Conservation (phyloP, 2,797 vertebrate species). For the Trematocara caparti region DNA sequence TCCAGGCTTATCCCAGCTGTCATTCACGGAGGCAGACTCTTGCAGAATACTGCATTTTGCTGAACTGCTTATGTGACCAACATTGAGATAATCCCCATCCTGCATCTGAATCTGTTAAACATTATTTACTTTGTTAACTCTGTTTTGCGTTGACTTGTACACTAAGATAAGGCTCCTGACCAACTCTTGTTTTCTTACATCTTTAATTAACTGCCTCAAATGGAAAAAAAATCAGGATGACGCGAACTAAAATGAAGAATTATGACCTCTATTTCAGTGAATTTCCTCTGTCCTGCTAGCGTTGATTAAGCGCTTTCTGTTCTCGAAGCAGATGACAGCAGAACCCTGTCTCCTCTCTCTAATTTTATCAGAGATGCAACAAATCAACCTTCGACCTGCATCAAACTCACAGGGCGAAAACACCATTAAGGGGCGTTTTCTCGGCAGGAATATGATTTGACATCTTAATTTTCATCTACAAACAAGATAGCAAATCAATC, state of each 20-base stretch:
- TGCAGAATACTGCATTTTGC: conserved; percentile 39
- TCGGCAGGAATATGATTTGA: conserved; percentile 77
- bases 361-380: conserved; percentile 79
- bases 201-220: conserved; percentile 41
- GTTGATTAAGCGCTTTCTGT: conserved; percentile 78
- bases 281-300: conserved; percentile 56
- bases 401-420: conserved; percentile 67
- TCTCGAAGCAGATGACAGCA: conserved; percentile 73
- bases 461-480: conserved; percentile 86
- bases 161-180: conserved; percentile 26
- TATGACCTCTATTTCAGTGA: conserved; percentile 60
- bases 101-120: conserved; percentile 11
- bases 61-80: conserved; percentile 53
- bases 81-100: conserved; percentile 36
- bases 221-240: conserved; percentile 48
- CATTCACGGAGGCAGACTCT: conserved; percentile 30
- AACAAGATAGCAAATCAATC: conserved; percentile 70
- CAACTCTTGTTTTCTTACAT: conserved; percentile 21
- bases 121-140: conserved; percentile 3
- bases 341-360: conserved; percentile 68
- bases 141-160: conserved; percentile 1
- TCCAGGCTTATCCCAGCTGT: conserved; percentile 53
- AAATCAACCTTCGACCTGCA: conserved; percentile 71
- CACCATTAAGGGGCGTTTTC: conserved; percentile 72
- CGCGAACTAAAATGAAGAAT: conserved; percentile 67